A percentile compares a stretch with the other conserved stretches of the same genome.
Conservation (phyloP, 2,888 invertebrate species). For the Portevinia maculata region DNA sequence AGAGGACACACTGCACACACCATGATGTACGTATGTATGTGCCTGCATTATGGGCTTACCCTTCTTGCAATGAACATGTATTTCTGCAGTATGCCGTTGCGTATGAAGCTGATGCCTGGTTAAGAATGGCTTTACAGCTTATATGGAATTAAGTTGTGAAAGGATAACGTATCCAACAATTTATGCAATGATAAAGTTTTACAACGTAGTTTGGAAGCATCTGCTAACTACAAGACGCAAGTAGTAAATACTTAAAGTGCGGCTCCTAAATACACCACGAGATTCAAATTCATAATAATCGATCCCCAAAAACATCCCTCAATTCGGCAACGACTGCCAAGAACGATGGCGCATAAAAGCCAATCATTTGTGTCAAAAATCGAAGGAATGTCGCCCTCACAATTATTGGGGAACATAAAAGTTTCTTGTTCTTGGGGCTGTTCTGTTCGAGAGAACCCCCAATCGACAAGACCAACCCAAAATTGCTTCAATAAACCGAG, state of each 20-base stretch:
- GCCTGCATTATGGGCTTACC: slow-evolving; percentile 38
- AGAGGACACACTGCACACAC: slow-evolving; percentile 28
- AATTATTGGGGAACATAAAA: slow-evolving; percentile 52
- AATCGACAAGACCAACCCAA: slow-evolving; percentile 49
- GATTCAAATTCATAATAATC: slow-evolving; percentile 41
- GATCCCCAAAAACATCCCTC: slow-evolving; percentile 17
- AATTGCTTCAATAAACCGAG: slow-evolving; percentile 69
- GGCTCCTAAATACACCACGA: slow-evolving; percentile 29
- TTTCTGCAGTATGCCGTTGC: not conserved
- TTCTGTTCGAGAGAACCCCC: slow-evolving; percentile 14
- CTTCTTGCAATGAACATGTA: not conserved
- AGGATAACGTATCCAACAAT: slow-evolving; percentile 34
- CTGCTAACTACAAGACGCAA: slow-evolving; percentile 33
- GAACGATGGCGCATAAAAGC: slow-evolving; percentile 62
- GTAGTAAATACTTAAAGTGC: slow-evolving; percentile 45
- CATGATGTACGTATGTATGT: slow-evolving; percentile 46
- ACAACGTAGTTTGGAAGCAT: slow-evolving; percentile 4
- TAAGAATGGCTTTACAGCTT: slow-evolving; percentile 43
- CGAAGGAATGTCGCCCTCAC: slow-evolving; percentile 54
- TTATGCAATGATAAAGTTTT: slow-evolving; percentile 59
- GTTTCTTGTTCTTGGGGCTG: slow-evolving; percentile 17
- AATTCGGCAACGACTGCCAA: slow-evolving; percentile 40
- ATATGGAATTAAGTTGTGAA: slow-evolving; percentile 60
- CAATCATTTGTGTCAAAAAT: slow-evolving; percentile 70
- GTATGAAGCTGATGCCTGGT: slow-evolving; percentile 20